These are phyloP conservation scores for Gonatopus flavifemur DNA, from an alignment of 1,140 invertebrate species.

Conservation along the genomic window DNA sequence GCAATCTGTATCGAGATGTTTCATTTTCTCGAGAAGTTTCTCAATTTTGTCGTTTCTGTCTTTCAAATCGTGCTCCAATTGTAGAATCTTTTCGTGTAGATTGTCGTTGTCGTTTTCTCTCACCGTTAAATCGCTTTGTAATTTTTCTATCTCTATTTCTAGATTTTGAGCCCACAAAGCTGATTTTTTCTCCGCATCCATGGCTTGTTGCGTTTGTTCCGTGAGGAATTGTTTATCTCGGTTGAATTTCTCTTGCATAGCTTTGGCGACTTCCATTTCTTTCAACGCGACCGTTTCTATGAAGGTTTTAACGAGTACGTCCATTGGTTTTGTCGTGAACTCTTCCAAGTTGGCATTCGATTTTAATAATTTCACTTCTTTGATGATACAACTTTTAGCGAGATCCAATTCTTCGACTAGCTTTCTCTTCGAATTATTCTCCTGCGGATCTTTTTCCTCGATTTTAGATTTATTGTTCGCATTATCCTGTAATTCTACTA, in stretches of 20 bases:
- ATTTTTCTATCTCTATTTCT: conserved; percentile 42
- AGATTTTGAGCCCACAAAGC: conserved; percentile 36
- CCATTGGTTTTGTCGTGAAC: conserved; percentile 23
- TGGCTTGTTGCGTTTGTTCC: conserved; percentile 35
- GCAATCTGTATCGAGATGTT: conserved; percentile 32
- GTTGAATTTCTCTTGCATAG: conserved; percentile 24
- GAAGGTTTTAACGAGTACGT: conserved; percentile 36
- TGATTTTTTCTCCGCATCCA: conserved; percentile 33
- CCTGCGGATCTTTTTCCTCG: conserved; percentile 4
- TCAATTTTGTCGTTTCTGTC: conserved; percentile 37
- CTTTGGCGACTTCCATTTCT: conserved; percentile 41
- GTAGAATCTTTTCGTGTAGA: conserved; percentile 19
- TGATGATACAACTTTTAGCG: conserved; percentile 30
- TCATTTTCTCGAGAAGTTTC: conserved; percentile 33
- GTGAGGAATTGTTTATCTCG: conserved; percentile 29
- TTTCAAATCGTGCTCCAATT: conserved; percentile 19
- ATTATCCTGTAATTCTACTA: conserved; percentile 24
- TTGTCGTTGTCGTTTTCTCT: conserved; percentile 3
- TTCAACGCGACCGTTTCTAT: conserved; percentile 38
- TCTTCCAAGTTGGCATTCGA: conserved; percentile 9
- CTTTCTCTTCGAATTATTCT: conserved; percentile 12
- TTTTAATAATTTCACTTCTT: conserved; percentile 40
- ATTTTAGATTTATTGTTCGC: conserved; percentile 7
- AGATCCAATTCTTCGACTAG: conserved; percentile 29
- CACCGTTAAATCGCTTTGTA: conserved; percentile 35